Evolutionary conservation across 2,797 vertebrate genomes (phyloP).

Genomic region (Craterocephalus amniculus): DNA sequence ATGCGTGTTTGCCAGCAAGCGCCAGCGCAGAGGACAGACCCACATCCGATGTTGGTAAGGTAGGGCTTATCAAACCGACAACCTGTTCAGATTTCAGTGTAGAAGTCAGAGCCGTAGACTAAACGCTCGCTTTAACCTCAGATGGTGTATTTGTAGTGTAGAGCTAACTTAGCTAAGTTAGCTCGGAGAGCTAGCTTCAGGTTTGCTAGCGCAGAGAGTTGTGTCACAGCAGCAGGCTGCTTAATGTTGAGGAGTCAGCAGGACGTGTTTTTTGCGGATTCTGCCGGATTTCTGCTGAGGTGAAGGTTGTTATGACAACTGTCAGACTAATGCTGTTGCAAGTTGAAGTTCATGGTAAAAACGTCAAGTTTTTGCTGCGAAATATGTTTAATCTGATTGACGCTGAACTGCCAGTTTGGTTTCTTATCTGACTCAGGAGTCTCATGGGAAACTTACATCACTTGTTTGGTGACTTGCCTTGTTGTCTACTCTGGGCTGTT

Average conservation of each 20-base stretch:
- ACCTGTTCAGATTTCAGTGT: fast-evolving
- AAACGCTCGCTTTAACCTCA: no score
- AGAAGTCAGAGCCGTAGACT: no score
- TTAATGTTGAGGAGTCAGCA: constrained; percentile 22
- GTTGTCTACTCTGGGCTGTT: not conserved
- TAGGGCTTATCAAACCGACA: fast-evolving
- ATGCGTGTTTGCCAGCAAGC: constrained; percentile 14
- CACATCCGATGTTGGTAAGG: constrained; percentile 16
- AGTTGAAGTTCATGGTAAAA: not conserved
- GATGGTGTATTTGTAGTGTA: not conserved
- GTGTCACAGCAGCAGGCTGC: constrained; percentile 29
- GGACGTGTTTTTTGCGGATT: not conserved
- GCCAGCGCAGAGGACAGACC: not conserved
- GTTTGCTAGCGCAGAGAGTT: constrained; percentile 33
- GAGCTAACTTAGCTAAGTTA: constrained; percentile 26
- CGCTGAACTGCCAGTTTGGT: not conserved
- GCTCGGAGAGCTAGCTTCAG: constrained; percentile 19
- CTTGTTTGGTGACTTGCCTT: not conserved
- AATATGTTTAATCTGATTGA: not conserved
- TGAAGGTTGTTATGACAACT: not conserved
- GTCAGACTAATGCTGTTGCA: not conserved
- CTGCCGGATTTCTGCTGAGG: constrained; percentile 7
- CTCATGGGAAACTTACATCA: constrained; percentile 15
- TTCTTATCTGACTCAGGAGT: constrained; percentile 10
- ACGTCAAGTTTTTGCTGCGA: not conserved